Percentiles rank a stretch among this genome's conserved stretches.
Conservation (phyloP, 2,888 invertebrate species). For the Amphiduros pacificus region DNA sequence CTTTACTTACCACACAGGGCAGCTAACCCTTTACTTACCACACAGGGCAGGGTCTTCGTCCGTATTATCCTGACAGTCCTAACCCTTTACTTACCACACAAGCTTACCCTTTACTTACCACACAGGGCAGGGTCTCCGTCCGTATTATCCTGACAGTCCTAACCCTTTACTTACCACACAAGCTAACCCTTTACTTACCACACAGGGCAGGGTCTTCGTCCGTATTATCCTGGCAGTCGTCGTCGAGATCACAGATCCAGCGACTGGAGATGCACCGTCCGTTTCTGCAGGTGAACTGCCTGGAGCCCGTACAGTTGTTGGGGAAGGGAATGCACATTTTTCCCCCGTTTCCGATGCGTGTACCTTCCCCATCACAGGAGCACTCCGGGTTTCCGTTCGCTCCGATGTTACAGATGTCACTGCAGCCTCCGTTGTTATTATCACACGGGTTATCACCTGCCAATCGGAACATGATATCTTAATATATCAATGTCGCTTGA, state of each 20-base stretch:
- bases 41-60: too few species aligned
- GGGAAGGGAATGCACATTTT: conserved; percentile 86
- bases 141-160: conserved; percentile 50
- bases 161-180: too few species aligned
- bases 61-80: conserved; percentile 50
- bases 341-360: conserved; percentile 69
- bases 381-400: conserved; percentile 83
- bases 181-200: neutral
- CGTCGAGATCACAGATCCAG: conserved; percentile 93
- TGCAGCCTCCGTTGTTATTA: conserved; percentile 89
- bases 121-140: too few species aligned
- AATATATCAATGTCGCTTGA: too few species aligned
- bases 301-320: conserved; percentile 40
- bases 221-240: conserved; percentile 51
- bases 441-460: conserved; percentile 66
- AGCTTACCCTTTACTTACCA: neutral
- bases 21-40: too few species aligned
- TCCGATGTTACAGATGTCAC: conserved; percentile 89
- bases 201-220: conserved; percentile 42
- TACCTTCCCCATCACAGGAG: conserved; percentile 75
- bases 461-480: too few species aligned
- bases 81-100: too few species aligned
- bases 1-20: too few species aligned
- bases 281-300: conserved; percentile 85
- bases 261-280: conserved; percentile 90